phyloP scores from a whole-genome alignment of 2,797 vertebrate genomes.

The Sebastes minor region DNA sequence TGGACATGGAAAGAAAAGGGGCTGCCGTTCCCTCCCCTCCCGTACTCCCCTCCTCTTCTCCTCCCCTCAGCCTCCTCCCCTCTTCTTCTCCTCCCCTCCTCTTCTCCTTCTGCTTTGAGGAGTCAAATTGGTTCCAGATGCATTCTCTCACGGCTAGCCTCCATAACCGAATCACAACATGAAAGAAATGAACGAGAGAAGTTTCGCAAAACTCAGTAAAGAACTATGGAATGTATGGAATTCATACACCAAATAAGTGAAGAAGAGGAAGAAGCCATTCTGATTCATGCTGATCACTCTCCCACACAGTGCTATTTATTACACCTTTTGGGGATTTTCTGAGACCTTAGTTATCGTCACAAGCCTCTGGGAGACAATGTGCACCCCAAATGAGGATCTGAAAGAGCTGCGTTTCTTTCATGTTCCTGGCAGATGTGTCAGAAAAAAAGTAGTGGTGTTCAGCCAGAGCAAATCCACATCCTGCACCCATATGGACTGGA shows the following conservation, averaged over 20 bases:
- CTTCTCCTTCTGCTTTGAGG: conserved; percentile 59
- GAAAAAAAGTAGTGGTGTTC: conserved; percentile 55
- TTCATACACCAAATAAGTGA: conserved; percentile 10
- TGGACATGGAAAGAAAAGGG: conserved; percentile 63
- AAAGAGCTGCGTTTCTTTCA: conserved; percentile 66
- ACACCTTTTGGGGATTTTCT: background rate
- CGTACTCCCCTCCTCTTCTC: background rate
- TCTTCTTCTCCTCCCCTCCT: conserved; percentile 27
- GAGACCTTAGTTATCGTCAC: background rate
- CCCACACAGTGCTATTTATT: conserved; percentile 10
- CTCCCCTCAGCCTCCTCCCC: conserved; percentile 42
- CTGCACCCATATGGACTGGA: conserved; percentile 73
- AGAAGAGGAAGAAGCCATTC: background rate
- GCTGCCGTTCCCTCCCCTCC: conserved; percentile 60
- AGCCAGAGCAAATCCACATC: conserved; percentile 75
- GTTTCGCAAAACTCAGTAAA: conserved; percentile 20
- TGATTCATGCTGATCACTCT: background rate
- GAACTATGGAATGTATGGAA: conserved; percentile 40
- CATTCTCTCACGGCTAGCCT: conserved; percentile 67
- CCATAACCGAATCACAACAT: conserved; percentile 53
- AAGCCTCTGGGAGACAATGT: conserved; percentile 51
- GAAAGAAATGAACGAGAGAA: conserved; percentile 44
- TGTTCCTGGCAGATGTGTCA: conserved; percentile 74
- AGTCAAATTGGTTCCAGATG: conserved; percentile 84
- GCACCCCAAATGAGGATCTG: conserved; percentile 64